These are phyloP conservation scores for Zalophus californianus DNA, from an alignment of 2,797 vertebrate species.

Conservation along the genomic window DNA sequence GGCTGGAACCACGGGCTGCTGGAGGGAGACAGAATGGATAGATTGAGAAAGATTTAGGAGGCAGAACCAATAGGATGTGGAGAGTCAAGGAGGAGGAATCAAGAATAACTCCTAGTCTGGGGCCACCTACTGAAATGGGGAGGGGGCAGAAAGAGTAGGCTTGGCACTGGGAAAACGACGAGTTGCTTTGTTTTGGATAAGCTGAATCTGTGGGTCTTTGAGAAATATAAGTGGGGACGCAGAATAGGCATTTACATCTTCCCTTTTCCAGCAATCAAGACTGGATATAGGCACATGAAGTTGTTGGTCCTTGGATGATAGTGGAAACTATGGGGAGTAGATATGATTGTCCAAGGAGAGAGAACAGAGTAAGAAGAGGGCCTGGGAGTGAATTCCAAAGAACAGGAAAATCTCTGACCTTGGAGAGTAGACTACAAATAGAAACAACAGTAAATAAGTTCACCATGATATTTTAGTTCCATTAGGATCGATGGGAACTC, in stretches of 20 bases:
- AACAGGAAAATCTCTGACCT: not conserved
- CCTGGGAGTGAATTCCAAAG: not conserved
- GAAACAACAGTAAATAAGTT: not conserved
- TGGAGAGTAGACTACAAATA: not conserved
- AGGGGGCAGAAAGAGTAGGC: not conserved
- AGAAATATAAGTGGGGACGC: not conserved
- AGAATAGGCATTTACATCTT: not conserved
- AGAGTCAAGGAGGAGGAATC: not conserved
- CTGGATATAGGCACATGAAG: not conserved
- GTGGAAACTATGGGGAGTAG: fast-evolving
- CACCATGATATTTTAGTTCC: not conserved
- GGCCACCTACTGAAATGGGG: not conserved
- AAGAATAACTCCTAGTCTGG: not conserved
- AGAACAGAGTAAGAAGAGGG: not conserved
- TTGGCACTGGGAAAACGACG: not conserved
- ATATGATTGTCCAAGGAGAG: not conserved
- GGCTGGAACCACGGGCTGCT: fast-evolving
- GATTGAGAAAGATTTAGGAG: not conserved
- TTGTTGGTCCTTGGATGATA: not conserved
- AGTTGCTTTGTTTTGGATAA: not conserved
- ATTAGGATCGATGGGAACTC: not conserved
- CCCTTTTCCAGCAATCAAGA: not conserved
- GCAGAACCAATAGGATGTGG: not conserved
- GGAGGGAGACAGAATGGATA: not conserved
- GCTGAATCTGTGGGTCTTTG: not conserved